Percentiles rank a stretch among this genome's conserved stretches.
Evolutionary conservation across 1,140 invertebrate species (phyloP).

Genomic region (Tyrophagus putrescentiae): DNA sequence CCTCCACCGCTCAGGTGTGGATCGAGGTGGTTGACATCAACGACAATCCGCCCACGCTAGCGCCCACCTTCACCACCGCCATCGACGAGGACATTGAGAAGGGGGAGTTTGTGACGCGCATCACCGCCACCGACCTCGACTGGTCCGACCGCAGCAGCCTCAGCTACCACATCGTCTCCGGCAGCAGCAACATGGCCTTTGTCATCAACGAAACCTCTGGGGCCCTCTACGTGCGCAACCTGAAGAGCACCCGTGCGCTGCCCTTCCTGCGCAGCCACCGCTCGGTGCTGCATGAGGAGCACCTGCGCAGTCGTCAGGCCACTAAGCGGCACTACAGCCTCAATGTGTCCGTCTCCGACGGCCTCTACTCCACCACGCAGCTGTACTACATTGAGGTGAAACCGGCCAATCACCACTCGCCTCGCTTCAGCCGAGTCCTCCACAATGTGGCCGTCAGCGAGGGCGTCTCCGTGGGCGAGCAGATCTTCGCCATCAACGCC

Average conservation of each 20-base stretch:
- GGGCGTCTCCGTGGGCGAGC: constrained; percentile 33
- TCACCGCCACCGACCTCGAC: constrained; percentile 73
- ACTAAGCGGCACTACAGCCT: constrained; percentile 40
- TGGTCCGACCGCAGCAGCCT: constrained; percentile 53
- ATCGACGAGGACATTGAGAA: constrained; percentile 63
- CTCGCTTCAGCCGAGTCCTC: constrained; percentile 54
- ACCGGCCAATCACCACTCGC: constrained; percentile 60
- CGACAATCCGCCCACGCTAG: constrained; percentile 45
- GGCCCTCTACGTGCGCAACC: constrained; percentile 24
- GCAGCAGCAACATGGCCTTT: constrained; percentile 68
- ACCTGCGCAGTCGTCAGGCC: not conserved
- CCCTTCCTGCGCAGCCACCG: no score
- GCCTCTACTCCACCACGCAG: constrained; percentile 69
- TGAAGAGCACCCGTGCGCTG: constrained; percentile 21
- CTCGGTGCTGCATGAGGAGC: constrained; percentile 28
- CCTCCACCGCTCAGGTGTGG: constrained; percentile 44
- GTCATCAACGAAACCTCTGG: constrained; percentile 52
- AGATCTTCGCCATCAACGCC: constrained; percentile 43
- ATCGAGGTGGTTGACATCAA: constrained; percentile 83
- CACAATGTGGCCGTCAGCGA: constrained; percentile 46
- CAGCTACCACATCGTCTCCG: constrained; percentile 63
- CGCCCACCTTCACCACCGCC: constrained; percentile 53
- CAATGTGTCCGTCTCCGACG: constrained; percentile 80
- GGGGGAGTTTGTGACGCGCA: constrained; percentile 71
- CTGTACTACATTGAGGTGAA: constrained; percentile 46